Base-by-base conservation (phyloP, 2,113 vertebrate species). In the Leucosticte australis region DNA sequence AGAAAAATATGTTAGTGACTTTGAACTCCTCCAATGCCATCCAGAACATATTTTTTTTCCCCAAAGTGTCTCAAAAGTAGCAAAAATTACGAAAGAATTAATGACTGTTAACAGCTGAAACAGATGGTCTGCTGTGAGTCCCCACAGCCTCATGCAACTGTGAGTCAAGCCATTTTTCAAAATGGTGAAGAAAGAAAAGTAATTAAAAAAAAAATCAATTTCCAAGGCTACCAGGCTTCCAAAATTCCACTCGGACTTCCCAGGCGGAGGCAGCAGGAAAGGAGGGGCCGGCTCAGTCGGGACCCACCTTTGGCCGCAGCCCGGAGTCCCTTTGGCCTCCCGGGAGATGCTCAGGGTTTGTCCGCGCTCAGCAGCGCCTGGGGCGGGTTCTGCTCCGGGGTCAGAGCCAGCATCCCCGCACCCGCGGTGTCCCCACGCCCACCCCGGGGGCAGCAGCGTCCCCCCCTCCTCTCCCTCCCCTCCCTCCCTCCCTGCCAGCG, bases 111-210 rank as follows among this genome's bases (percentile, higher is more conserved):
- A 83, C 94, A 93, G 92, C 95, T 90, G 94, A 97, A 96, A 83
- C 95, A 97, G 95, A 96, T 97, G 95, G 95, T 95, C 73, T 81
- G 88, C 90, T 86, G 92, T 65, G 92, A 96, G 86, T 95, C 95
- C 85, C 95, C 90, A 92, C 88, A 95, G 94, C 96, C 93, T 93
- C 95, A 46, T 77, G 93, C 87, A 93, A 94, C 92, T 88, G 82
- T 94, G 95, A 97, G 87, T 96, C 94, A 97, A 96, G 88, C 71
- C 92, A 94, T 76, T 95, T 80, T 83, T 85, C 79, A 95, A 88
- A 77, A 74, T 21, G 86, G 91, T 85, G 82, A 95, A 63, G 76
- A 23, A 56, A 82, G 70, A 87, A 73, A 80, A 71, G 49, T 22
- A 28, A 49, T 26, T 15, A 31, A 24, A 37, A 10, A 80, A 75